A percentile compares a stretch with the other conserved stretches of the same genome.
Conservation (phyloP, 2,888 invertebrate species). For the Pachydiplax longipennis region DNA sequence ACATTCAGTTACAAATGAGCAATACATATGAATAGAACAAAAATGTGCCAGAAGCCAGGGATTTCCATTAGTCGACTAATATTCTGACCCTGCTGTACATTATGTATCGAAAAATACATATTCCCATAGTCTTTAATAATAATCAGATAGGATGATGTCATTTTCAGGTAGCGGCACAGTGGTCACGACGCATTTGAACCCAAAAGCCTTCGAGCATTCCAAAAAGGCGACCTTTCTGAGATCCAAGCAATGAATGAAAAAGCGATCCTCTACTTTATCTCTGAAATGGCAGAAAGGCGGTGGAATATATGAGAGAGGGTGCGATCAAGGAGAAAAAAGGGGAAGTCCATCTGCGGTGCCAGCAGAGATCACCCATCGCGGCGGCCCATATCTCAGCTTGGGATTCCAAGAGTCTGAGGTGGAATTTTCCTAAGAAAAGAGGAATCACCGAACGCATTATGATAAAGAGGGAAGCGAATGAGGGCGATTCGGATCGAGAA, state of each 20-base stretch:
- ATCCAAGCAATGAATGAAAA: background rate
- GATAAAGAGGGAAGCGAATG: conserved; percentile 18
- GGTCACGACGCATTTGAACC: background rate
- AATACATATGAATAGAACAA: too few relatives aligned
- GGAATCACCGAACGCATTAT: conserved; percentile 30
- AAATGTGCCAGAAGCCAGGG: too few relatives aligned
- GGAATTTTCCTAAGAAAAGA: background rate
- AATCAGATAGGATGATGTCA: conserved; percentile 2
- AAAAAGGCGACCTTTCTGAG: background rate
- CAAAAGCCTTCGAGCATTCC: background rate
- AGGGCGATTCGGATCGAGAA: conserved; percentile 17
- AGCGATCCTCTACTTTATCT: background rate
- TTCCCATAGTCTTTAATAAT: background rate
- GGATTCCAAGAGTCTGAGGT: conserved; percentile 22
- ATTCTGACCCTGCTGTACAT: too few relatives aligned
- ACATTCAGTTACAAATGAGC: too few relatives aligned
- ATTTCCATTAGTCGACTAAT: too few relatives aligned
- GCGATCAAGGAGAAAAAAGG: conserved; percentile 47
- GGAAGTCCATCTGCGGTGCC: conserved; percentile 49
- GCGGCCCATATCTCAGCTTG: conserved; percentile 24
- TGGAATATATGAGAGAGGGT: conserved; percentile 13
- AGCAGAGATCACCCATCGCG: background rate
- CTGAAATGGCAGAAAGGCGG: background rate
- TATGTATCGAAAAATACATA: background rate
- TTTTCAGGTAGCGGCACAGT: background rate